phyloP scores from a whole-genome alignment of 2,888 invertebrate genomes.

The Flexamia atlantica region DNA sequence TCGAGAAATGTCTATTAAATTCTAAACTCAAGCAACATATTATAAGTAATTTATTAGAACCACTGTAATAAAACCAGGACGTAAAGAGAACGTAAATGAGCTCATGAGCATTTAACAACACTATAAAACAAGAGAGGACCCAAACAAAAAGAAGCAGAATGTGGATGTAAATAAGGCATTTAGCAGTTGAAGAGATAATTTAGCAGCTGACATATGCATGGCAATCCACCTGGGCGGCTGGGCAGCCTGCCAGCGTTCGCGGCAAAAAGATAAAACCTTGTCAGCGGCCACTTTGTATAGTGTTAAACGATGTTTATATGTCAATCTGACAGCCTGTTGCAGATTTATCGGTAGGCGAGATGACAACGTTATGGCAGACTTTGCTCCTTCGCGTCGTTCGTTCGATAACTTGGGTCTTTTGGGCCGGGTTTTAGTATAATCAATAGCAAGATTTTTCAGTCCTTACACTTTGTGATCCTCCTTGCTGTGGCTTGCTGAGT shows the following conservation, averaged over 20 bases:
- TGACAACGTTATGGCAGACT: background rate
- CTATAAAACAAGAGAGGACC: conserved; percentile 1
- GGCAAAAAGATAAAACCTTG: conserved; percentile 11
- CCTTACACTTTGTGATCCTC: no score
- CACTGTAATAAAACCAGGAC: background rate
- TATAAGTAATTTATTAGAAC: no score
- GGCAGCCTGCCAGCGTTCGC: conserved; percentile 33
- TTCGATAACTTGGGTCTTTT: no score
- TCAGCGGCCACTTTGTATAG: conserved; percentile 31
- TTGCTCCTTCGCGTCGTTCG: background rate
- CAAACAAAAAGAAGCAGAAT: conserved; percentile 2
- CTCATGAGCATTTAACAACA: background rate
- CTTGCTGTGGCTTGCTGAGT: no score
- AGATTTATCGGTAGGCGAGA: conserved; percentile 2
- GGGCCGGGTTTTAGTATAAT: no score
- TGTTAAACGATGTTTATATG: conserved; percentile 30
- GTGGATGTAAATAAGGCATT: conserved; percentile 32
- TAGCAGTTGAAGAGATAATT: conserved; percentile 36
- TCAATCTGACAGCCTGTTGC: background rate
- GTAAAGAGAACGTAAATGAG: background rate
- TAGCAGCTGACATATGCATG: conserved; percentile 30
- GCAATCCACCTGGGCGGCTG: background rate
- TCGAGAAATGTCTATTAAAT: no score
- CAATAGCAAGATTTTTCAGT: no score
- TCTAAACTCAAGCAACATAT: no score